Evolutionary conservation across 2,113 vertebrate species (phyloP).

Genomic region (Oncorhynchus masou): DNA sequence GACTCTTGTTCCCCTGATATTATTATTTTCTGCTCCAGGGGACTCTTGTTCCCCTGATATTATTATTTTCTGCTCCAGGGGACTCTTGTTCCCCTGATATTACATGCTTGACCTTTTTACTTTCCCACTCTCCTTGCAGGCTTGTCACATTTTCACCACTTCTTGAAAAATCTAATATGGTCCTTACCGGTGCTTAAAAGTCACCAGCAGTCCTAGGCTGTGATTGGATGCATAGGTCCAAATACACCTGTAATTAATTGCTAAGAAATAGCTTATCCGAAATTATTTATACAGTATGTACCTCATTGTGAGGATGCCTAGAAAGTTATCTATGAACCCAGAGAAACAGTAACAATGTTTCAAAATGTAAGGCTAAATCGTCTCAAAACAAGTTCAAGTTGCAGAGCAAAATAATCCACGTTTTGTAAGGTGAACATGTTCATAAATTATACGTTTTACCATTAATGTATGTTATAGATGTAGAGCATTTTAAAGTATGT

Average conservation of each 20-base stretch:
- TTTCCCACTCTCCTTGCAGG: conserved; percentile 20
- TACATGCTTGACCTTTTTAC: conserved; percentile 68
- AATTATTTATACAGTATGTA: neutral
- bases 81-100: conserved; percentile 49
- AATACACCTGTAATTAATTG: neutral
- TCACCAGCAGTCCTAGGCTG: neutral
- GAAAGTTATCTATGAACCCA: neutral
- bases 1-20: conserved; percentile 13
- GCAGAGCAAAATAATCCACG: too few species aligned
- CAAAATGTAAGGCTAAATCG: too few species aligned
- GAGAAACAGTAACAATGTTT: neutral
- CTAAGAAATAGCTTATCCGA: neutral
- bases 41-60: too few species aligned
- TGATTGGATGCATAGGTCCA: conserved; percentile 1
- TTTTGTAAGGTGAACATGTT: too few species aligned
- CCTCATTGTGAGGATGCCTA: neutral
- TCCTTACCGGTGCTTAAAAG: conserved; percentile 27
- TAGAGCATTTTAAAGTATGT: neutral
- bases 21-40: conserved; percentile 33
- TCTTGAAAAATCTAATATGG: conserved; percentile 51
- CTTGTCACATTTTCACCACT: conserved; percentile 30
- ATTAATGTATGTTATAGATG: too few species aligned
- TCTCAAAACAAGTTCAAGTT: too few species aligned
- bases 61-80: conserved; percentile 39
- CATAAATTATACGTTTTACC: too few species aligned